Percentiles rank a stretch among this genome's conserved stretches.
phyloP scores from a whole-genome alignment of 1,140 invertebrate genomes.

The Ceratina australensis region DNA sequence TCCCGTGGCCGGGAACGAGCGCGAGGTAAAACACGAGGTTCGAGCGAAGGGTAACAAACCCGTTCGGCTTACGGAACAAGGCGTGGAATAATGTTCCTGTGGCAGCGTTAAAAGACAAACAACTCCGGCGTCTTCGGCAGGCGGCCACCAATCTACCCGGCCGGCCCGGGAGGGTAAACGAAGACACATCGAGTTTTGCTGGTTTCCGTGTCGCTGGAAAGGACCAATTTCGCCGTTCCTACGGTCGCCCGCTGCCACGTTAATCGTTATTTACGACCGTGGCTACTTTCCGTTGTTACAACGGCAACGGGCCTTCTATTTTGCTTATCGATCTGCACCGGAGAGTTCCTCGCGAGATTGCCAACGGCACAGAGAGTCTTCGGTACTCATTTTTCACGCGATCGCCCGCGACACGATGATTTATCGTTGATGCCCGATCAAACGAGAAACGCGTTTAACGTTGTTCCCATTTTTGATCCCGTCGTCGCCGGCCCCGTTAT shows the following conservation, averaged over 20 bases:
- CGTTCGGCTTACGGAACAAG: conserved; percentile 31
- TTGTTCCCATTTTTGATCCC: neutral
- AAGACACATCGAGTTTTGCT: conserved; percentile 63
- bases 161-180: conserved; percentile 45
- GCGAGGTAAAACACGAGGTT: neutral
- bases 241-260: conserved; percentile 54
- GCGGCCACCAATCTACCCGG: conserved; percentile 53
- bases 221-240: conserved; percentile 63
- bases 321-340: conserved; percentile 44
- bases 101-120: conserved; percentile 49
- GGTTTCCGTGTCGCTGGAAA: conserved; percentile 52
- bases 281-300: conserved; percentile 20
- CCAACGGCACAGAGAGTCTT: neutral
- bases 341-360: conserved; percentile 21
- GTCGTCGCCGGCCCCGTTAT: neutral
- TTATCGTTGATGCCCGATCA: conserved; percentile 17
- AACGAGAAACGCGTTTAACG: neutral
- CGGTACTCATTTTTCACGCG: conserved; percentile 16
- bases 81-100: conserved; percentile 28
- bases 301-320: conserved; percentile 30
- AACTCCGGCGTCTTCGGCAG: conserved; percentile 52
- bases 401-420: conserved; percentile 21
- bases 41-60: neutral
- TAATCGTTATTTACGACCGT: conserved; percentile 63
- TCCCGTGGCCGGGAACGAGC: no score